A percentile compares a stretch with the other conserved stretches of the same genome.
Evolutionary conservation across 2,888 invertebrate genomes (phyloP).

Genomic region (Drosophila peninsularis): DNA sequence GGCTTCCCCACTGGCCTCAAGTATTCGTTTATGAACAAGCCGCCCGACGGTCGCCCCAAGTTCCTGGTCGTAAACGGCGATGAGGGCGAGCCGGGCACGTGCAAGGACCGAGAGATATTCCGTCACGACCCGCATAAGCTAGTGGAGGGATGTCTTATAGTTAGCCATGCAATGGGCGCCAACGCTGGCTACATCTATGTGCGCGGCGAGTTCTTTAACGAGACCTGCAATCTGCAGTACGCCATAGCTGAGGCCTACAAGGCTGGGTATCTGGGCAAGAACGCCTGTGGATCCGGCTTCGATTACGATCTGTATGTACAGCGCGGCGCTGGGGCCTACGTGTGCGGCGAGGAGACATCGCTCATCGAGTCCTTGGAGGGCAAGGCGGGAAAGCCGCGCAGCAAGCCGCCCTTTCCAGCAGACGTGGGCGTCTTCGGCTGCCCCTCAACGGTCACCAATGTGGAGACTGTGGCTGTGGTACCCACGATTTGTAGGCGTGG

Average conservation of each 20-base stretch:
- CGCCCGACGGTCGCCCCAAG: constrained; percentile 96
- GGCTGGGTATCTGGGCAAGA: constrained; percentile 92
- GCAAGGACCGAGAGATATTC: constrained; percentile 99
- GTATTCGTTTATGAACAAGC: constrained; percentile 99
- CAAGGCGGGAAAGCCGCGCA: constrained; percentile 97
- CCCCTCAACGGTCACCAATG: constrained; percentile 98
- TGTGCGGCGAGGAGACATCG: constrained; percentile 96
- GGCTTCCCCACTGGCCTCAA: constrained; percentile 99
- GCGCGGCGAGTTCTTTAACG: constrained; percentile 99
- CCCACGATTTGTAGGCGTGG: constrained; percentile 97
- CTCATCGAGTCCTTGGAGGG: constrained; percentile 99
- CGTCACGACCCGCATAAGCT: constrained; percentile 99
- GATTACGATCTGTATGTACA: constrained; percentile 98
- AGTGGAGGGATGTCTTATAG: constrained; percentile 96
- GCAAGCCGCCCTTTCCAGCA: constrained; percentile 99
- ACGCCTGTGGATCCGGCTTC: constrained; percentile 88
- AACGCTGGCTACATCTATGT: constrained; percentile 99
- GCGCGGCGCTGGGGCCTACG: constrained; percentile 90
- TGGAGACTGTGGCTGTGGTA: constrained; percentile 98
- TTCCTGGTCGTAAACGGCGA: constrained; percentile 99
- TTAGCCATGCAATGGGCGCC: constrained; percentile 97
- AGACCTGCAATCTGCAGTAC: constrained; percentile 97
- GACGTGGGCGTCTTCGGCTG: constrained; percentile 99
- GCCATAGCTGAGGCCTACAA: constrained; percentile 94
- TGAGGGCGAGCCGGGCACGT: constrained; percentile 99